A percentile compares a stretch with the other conserved stretches of the same genome.
These are phyloP conservation scores for Argya squamiceps DNA, from an alignment of 2,797 vertebrate genomes.

Conservation along the genomic window DNA sequence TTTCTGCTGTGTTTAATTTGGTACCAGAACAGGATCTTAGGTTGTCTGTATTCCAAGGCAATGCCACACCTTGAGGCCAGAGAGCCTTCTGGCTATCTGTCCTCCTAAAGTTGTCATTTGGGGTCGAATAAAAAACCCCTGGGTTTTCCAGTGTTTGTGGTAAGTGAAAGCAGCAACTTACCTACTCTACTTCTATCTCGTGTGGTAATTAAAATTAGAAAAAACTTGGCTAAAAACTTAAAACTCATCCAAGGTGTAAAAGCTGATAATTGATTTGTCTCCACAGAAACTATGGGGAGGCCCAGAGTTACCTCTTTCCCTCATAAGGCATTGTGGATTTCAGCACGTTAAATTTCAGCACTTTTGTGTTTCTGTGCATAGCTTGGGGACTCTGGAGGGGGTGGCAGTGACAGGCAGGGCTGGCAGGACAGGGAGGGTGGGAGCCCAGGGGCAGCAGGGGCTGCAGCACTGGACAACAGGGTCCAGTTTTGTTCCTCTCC, in stretches of 20 bases:
- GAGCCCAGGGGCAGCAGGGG: neutral
- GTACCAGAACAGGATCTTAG: neutral
- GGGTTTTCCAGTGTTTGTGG: neutral
- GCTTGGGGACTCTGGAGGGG: neutral
- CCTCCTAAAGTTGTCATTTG: neutral
- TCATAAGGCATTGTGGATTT: neutral
- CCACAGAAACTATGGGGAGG: neutral
- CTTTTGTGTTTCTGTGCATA: neutral
- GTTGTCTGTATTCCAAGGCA: neutral
- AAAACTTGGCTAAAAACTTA: neutral
- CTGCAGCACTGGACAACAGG: neutral
- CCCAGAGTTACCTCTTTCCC: neutral
- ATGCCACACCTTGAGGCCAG: neutral
- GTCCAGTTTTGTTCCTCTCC: neutral
- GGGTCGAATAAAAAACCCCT: neutral
- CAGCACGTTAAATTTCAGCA: too few species aligned
- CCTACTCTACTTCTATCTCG: neutral
- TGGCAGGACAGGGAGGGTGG: neutral
- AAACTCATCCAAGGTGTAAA: neutral
- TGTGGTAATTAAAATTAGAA: neutral
- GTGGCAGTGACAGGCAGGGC: neutral
- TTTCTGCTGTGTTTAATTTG: neutral
- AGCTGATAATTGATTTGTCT: neutral
- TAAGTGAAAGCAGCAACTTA: neutral
- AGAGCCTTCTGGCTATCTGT: neutral